Base-by-base conservation (phyloP, 2,888 invertebrate genomes). In the Notodonta dromedarius region DNA sequence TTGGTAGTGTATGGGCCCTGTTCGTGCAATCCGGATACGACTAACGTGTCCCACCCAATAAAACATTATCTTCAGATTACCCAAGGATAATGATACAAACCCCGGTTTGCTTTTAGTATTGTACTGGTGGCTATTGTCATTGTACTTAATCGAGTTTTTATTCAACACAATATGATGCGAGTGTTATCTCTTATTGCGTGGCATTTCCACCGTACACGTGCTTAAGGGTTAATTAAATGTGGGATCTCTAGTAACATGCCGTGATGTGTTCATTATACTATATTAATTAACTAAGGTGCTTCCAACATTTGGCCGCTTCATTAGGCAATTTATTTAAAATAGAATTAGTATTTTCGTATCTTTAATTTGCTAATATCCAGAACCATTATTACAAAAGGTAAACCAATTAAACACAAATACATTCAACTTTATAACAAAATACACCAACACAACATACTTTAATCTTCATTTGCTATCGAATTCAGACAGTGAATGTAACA, bases 131-230 rank as follows among this genome's bases (percentile, higher is more conserved):
- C 61, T 64, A 65, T 62, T 63, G 55, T 65, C 67, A 73, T 63
- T 63, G 60, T 52, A 60, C 61, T 58, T 59, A 57, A 57, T 63
- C 63, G 50, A 65, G 24, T 24, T 60, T 59, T 24, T 62, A 40
- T 42, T 62, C 57, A 61, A 56, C 62, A 57, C 60, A 58, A 58
- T 16, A 53, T 16, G 58, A 62, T 61, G 53, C 62, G 46, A 61
- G 32, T 62, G 54, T 56, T 46, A 32, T n/a, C 11, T 55, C 16
- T 66, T 50, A 56, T 60, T 62, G 67, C 65, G 72, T 72, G 73
- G 65, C 69, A 76, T 71, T 59, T 74, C 73, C 79, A 81, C 69
- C 69, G 60, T 75, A 80, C 76, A 76, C 75, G 62, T 74, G 79
- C 81, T 80, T 79, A 73, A 67, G 76, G 79, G 74, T 71, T 68